Conservation (phyloP, 92 coral and sea anemone genomes). For the Anthopleura xanthogrammica region DNA sequence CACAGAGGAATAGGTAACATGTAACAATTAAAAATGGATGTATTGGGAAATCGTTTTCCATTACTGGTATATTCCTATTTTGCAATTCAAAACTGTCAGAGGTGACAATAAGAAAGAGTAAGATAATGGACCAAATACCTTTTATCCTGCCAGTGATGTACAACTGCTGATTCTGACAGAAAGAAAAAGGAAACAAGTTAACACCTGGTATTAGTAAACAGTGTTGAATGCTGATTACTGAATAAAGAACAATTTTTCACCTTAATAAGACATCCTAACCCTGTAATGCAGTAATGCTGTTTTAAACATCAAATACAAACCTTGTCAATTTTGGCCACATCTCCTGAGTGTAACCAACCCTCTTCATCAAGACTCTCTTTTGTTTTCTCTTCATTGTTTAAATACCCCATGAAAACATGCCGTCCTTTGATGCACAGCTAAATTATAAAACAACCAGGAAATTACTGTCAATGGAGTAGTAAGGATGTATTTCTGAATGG, state of each 20-base stretch:
- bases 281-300: too few relatives aligned
- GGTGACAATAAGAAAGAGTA: neutral
- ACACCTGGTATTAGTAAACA: too few relatives aligned
- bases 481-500: too few relatives aligned
- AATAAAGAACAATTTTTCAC: too few relatives aligned
- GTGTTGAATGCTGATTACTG: too few relatives aligned
- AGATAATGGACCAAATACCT: constrained; percentile 40
- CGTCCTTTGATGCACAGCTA: constrained; percentile 87
- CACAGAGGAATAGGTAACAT: too few relatives aligned
- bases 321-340: constrained; percentile 77
- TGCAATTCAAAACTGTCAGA: too few relatives aligned
- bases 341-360: constrained; percentile 91
- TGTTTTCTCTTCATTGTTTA: constrained; percentile 86
- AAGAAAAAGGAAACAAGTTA: too few relatives aligned
- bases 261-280: too few relatives aligned
- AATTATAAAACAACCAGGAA: neutral
- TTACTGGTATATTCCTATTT: too few relatives aligned
- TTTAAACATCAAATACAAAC: constrained; percentile 24
- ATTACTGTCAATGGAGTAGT: neutral
- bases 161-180: constrained; percentile 59
- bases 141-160: constrained; percentile 93
- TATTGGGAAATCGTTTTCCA: too few relatives aligned
- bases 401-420: constrained; percentile 94
- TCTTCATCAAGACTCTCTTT: constrained; percentile 73
- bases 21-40: too few relatives aligned